Base-by-base conservation (phyloP, 2,113 vertebrate genomes). In the Glaucidium brasilianum region DNA sequence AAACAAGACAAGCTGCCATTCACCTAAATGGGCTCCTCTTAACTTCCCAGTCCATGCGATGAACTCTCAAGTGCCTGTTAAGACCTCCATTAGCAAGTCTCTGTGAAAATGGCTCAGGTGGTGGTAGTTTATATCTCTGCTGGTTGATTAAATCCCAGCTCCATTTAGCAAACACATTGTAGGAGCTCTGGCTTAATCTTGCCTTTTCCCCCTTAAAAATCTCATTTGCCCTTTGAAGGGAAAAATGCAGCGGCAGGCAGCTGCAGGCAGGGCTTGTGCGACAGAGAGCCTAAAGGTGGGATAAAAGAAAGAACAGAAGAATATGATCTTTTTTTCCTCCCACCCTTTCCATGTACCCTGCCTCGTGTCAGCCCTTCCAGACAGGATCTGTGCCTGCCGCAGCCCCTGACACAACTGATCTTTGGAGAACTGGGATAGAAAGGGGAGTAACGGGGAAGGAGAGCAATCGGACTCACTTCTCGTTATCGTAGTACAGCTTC, bases 401-500 rank as follows among this genome's bases (percentile, higher is more conserved):
- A 52, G 50, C 63, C 45, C 23, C 45, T 59, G 35, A 75, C 55
- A 76, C 35, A 23, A 21, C 41, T 4, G 39, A 27, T 21, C 45
- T 35, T 15, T 9, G 7, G 52, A 76, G 25, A 67, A 52, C 0
- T 13, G 47, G 72, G 56, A 35, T 2, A 30, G 50, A 49, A 52
- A 53, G 12, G 43, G 62, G 34, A 43, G 27, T 47, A 49, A 49
- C 1, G 63, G 74, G 77, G 37, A 27, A 63, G 5, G 18, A 75
- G 35, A 76, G 23, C 12, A 79, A 13, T 37, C 32, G 37, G n/a
- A 43, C 99, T 99, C 97, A 99, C 99, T 99, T 99, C 94, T 99
- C 99, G 0, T 99, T 99, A 98, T 99, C 99, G 4, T 99, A 99
- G 98, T 99, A 99, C 22, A 99, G 98, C 96, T 99, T 99, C 83